Percentiles rank a stretch among this genome's conserved stretches.
phyloP scores from a whole-genome alignment of 2,888 invertebrate genomes.

The Desoria tigrina region DNA sequence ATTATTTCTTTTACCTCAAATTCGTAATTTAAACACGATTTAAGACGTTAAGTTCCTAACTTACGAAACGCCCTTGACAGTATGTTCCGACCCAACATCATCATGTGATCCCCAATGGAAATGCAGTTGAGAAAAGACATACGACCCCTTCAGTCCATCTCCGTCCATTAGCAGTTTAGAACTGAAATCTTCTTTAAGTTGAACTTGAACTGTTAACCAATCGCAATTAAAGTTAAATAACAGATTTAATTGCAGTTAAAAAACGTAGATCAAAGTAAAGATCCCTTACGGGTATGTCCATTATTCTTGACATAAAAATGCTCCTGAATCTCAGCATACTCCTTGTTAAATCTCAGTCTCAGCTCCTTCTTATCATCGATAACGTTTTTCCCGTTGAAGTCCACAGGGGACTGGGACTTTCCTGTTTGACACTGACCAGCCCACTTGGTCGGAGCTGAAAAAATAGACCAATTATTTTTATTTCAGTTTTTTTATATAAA shows the following conservation, averaged over 20 bases:
- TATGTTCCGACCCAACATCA: conserved; percentile 49
- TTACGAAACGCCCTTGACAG: conserved; percentile 43
- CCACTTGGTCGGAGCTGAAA: conserved; percentile 26
- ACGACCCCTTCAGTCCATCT: conserved; percentile 44
- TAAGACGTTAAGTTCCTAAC: too few species aligned
- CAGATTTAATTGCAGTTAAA: background rate
- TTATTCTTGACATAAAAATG: conserved; percentile 48
- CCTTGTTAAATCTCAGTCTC: conserved; percentile 41
- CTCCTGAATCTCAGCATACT: conserved; percentile 37
- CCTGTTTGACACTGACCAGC: conserved; percentile 30
- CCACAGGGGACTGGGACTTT: conserved; percentile 33
- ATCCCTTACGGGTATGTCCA: conserved; percentile 48
- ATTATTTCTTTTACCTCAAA: background rate
- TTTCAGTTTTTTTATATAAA: background rate
- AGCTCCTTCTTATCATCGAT: conserved; percentile 15
- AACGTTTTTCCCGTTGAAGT: conserved; percentile 24
- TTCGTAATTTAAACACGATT: background rate
- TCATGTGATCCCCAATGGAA: conserved; percentile 50
- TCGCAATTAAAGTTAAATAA: background rate
- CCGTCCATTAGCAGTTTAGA: conserved; percentile 43
- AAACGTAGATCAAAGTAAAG: background rate
- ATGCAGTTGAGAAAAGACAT: conserved; percentile 48
- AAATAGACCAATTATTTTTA: background rate
- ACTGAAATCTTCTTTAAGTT: conserved; percentile 37
- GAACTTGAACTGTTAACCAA: conserved; percentile 44